These are phyloP conservation scores for Polymixis flavicincta DNA, from an alignment of 2,888 invertebrate genomes.

Conservation along the genomic window DNA sequence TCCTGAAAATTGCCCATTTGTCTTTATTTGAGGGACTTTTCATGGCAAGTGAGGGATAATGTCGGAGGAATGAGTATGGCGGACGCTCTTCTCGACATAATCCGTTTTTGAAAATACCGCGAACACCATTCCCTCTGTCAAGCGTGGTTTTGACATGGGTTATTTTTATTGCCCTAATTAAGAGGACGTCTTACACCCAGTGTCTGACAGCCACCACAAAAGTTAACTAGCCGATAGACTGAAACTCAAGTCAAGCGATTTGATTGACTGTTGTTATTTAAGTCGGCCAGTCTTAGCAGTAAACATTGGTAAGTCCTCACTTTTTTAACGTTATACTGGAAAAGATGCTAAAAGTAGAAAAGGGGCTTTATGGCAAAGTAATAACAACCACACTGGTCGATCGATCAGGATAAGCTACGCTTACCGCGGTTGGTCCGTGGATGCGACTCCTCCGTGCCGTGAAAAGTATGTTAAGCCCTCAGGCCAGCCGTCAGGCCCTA, in stretches of 20 bases:
- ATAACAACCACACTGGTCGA: too few species aligned
- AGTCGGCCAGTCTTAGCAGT: neutral
- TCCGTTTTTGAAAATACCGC: slow-evolving; percentile 6
- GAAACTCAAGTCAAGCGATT: neutral
- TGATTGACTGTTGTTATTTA: neutral
- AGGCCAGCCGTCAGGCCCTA: too few species aligned
- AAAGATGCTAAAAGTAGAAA: too few species aligned
- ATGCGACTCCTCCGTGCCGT: too few species aligned
- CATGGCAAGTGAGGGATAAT: slow-evolving; percentile 15
- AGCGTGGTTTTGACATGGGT: slow-evolving; percentile 8
- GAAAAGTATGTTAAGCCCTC: too few species aligned
- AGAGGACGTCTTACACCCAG: too few species aligned
- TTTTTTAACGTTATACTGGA: too few species aligned
- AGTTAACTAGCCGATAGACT: neutral
- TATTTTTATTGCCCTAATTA: slow-evolving; percentile 1
- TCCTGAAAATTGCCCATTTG: neutral
- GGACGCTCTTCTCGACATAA: neutral
- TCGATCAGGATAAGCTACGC: too few species aligned
- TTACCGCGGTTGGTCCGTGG: too few species aligned
- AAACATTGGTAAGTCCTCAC: neutral
- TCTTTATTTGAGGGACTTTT: neutral
- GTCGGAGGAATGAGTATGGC: too few species aligned
- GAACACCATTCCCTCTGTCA: slow-evolving; percentile 19
- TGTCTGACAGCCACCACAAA: neutral
- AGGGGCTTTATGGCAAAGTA: too few species aligned